phyloP scores from a whole-genome alignment of 2,888 invertebrate species.

The Prionchulus punctatus region DNA sequence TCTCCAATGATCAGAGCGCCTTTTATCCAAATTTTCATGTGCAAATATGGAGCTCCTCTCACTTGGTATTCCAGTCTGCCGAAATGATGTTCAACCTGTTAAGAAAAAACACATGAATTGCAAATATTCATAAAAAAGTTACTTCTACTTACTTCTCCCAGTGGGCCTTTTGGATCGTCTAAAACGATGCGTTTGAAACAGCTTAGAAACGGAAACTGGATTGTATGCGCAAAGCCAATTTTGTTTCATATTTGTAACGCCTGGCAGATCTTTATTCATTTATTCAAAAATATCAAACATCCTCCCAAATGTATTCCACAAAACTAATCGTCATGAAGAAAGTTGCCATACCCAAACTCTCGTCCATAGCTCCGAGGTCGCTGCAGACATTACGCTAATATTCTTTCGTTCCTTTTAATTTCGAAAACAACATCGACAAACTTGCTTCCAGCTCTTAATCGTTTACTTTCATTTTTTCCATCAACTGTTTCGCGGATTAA shows the following conservation, averaged over 20 bases:
- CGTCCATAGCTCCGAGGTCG: conserved; percentile 1
- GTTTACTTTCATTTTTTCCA: neutral
- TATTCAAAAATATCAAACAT: neutral
- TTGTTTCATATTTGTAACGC: neutral
- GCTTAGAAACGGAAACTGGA: neutral
- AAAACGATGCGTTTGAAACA: neutral
- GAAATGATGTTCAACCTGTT: neutral
- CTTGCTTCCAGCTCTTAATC: conserved; percentile 2
- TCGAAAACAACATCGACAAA: neutral
- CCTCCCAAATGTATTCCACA: conserved; percentile 2
- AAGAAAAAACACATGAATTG: too few relatives aligned
- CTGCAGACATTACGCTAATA: neutral
- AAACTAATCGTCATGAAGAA: conserved; percentile 2
- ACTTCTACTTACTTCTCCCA: too few relatives aligned
- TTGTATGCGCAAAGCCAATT: neutral
- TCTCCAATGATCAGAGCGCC: neutral
- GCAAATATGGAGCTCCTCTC: neutral
- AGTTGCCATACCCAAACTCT: neutral
- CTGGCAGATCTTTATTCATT: neutral
- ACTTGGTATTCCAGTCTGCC: neutral
- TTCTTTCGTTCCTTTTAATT: conserved; percentile 4
- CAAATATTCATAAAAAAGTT: too few relatives aligned
- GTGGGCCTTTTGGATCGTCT: neutral
- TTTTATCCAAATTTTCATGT: conserved; percentile 3
- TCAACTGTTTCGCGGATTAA: neutral